Percentiles rank a stretch among this genome's conserved stretches.
Evolutionary conservation across 2,113 vertebrate genomes (phyloP).

Genomic region (Osmerus mordax): DNA sequence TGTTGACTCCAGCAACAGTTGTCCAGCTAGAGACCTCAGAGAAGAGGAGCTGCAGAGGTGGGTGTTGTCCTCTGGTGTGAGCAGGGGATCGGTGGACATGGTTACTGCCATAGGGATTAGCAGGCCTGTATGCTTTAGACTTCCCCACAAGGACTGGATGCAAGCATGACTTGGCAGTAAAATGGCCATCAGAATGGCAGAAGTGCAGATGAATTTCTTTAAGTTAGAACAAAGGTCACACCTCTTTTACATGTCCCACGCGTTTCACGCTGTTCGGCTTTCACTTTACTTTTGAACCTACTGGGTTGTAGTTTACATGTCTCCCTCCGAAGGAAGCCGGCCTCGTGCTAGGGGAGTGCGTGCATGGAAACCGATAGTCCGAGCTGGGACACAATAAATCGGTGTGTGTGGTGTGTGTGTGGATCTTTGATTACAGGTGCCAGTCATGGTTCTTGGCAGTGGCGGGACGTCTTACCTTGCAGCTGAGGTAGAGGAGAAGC

Average conservation of each 20-base stretch:
- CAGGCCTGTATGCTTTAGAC: neutral
- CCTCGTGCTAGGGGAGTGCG: neutral
- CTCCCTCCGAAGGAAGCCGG: too few relatives aligned
- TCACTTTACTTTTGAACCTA: too few relatives aligned
- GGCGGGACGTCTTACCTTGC: slow-evolving; percentile 58
- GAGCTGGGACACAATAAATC: neutral
- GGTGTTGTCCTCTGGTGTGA: too few relatives aligned
- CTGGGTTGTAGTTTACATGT: too few relatives aligned
- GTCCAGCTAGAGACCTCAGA: neutral
- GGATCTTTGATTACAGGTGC: slow-evolving; percentile 18
- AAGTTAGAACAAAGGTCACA: too few relatives aligned
- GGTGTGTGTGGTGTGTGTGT: neutral
- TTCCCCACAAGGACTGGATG: too few relatives aligned
- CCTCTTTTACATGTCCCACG: too few relatives aligned
- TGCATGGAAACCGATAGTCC: neutral
- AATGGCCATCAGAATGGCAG: too few relatives aligned
- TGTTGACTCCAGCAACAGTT: neutral
- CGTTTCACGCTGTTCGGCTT: neutral
- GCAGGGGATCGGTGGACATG: too few relatives aligned
- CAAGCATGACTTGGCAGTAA: too few relatives aligned
- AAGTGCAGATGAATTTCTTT: too few relatives aligned
- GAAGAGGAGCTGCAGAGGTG: neutral
- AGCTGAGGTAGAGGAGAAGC: slow-evolving; percentile 66
- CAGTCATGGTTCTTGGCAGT: neutral
- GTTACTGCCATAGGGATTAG: neutral